Evolutionary conservation across 2,888 invertebrate species (phyloP), one percentile per base, ranked within the genome.

Genomic region (Sarcophaga rosellei): DNA sequence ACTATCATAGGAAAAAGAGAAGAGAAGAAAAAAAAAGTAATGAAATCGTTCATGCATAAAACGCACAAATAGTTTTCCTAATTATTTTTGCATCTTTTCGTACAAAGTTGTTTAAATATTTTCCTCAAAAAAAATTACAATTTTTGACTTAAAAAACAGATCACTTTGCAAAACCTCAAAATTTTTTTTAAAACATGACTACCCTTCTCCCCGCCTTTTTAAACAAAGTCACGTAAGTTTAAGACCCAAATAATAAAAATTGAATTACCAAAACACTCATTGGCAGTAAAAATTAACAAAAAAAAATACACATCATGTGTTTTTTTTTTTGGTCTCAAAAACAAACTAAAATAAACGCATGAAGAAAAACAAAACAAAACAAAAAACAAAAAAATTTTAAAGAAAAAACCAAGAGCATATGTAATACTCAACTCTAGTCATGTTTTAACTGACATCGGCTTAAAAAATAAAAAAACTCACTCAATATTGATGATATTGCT

Each of bases 381-480:
- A 15, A 44, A 17, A n/a, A n/a, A n/a, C n/a, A n/a, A n/a, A n/a
- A n/a, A 12, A 17, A 0, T 1, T 0, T 6, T 6, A 78, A 20
- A 25, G 5, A 44, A 73, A 47, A 73, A 6, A 35, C 4, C 5
- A 47, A 77, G 81, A 81, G 73, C 65, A 63, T 53, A 57, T 44
- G 53, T 21, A 61, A 53, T 62, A 15, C 63, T 61, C 69, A 35
- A 25, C 47, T 21, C 15, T 53, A 47, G 20, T 21, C 21, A 61
- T 17, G 15, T 21, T 21, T 61, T 17, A 35, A 35, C 8, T 17
- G 10, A 11, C 1, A 47, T n/a, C 4, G 1, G 44, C 23, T n/a
- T 11, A 75, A n/a, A 65, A 12, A 61, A 8, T 0, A 76, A 79
- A 72, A 70, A 76, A 78, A 83, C 85, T 73, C 82, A 85, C 87